Evolutionary conservation across 2,888 invertebrate species (phyloP), one percentile per base, ranked within the genome.

Genomic region (Isotomurus palustris): DNA sequence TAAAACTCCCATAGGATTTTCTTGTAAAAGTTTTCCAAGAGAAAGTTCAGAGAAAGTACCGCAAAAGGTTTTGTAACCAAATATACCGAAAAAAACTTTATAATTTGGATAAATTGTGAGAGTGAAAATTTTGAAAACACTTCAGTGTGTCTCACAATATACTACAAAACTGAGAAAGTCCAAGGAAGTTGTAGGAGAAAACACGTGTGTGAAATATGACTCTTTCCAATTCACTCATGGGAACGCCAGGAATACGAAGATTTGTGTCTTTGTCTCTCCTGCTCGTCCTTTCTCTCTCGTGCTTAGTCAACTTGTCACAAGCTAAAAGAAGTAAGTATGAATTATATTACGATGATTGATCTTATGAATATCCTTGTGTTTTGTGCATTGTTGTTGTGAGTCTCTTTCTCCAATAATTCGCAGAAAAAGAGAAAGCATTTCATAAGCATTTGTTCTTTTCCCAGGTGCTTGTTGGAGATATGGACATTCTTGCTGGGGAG

Each of bases 401-500:
- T 38, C 19, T 38, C n/a, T 38, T 8, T 4, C 38, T 19, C 38
- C n/a, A n/a, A n/a, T n/a, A n/a, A n/a, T 38, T 38, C 5, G 5
- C 19, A 17, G 6, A 38, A 38, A 14, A 8, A n/a, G 5, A 19
- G 5, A n/a, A 24, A 40, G 25, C 14, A 40, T 49, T 55, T 27
- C 10, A 32, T 32, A 43, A 32, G 35, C 32, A 12, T 29, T 10
- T 56, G 22, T 48, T 41, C 52, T 32, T 48, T 17, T 51, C 48
- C 19, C 24, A 67, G 67, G 61, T 49, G 62, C 64, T n/a, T 67
- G 67, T 36, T 64, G 64, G 59, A 55, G 64, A 49, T 67, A 64
- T 36, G 67, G 67, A 5, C 67, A 67, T 55, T 60, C 60, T 12
- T 67, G 67, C 36, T 67, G 67, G 67, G 67, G 67, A 21, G 67